Percentiles rank a stretch among this genome's conserved stretches.
Evolutionary conservation across 2,888 invertebrate species (phyloP).

Genomic region (Lymantria dispar): DNA sequence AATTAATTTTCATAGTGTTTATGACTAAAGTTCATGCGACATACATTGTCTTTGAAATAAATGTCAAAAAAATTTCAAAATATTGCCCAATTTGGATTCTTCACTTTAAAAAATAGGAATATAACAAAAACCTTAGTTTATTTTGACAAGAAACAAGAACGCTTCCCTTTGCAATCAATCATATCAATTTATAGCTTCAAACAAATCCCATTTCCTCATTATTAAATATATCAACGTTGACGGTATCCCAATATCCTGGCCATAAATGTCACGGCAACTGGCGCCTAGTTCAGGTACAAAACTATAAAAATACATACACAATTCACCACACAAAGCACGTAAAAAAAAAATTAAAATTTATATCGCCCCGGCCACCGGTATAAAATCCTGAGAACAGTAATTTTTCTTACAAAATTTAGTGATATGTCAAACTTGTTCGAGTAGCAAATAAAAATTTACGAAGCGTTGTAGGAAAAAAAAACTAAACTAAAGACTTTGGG

Average conservation of each 20-base stretch:
- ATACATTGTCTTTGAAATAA: too few species aligned
- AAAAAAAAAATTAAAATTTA: slow-evolving; percentile 74
- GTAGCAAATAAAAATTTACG: slow-evolving; percentile 78
- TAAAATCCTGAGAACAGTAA: slow-evolving; percentile 74
- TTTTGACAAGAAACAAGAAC: slow-evolving; percentile 62
- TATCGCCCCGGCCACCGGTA: slow-evolving; percentile 73
- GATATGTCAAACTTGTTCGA: slow-evolving; percentile 79
- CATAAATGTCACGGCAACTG: slow-evolving; percentile 78
- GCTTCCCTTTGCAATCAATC: slow-evolving; percentile 54
- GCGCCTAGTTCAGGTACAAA: slow-evolving; percentile 79
- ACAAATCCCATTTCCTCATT: slow-evolving; percentile 63
- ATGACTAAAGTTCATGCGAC: too few species aligned
- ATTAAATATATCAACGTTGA: slow-evolving; percentile 76
- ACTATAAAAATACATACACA: slow-evolving; percentile 64
- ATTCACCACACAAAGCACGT: slow-evolving; percentile 63
- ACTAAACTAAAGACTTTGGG: slow-evolving; percentile 55
- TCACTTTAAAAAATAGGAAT: slow-evolving; percentile 24
- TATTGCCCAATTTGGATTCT: too few species aligned
- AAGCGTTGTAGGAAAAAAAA: slow-evolving; percentile 57
- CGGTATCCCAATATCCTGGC: slow-evolving; percentile 78
- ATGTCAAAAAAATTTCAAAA: too few species aligned
- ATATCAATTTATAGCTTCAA: slow-evolving; percentile 68
- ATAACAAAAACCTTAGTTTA: slow-evolving; percentile 44
- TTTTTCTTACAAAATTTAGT: slow-evolving; percentile 81
- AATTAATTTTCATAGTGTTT: too few species aligned